phyloP scores from a whole-genome alignment of 2,888 invertebrate species.

The Sesia apiformis region DNA sequence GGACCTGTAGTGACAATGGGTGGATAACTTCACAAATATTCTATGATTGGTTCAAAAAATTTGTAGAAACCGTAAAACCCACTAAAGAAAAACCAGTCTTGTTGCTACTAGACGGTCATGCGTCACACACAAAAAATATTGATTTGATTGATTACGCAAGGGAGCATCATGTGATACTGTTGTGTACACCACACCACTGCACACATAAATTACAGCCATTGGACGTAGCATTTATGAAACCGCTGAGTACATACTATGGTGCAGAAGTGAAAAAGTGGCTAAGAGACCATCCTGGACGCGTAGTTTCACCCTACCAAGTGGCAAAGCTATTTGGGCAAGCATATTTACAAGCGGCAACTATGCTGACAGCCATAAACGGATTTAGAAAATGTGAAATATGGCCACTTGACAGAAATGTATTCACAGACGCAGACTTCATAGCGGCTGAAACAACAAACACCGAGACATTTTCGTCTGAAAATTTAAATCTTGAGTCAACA shows the following conservation, averaged over 20 bases:
- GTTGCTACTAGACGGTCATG: constrained; percentile 20
- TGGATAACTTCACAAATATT: not conserved
- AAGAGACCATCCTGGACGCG: constrained; percentile 8
- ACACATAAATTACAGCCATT: not conserved
- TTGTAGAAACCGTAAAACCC: constrained; percentile 1
- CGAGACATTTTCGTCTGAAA: too few species aligned
- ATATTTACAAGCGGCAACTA: constrained; percentile 17
- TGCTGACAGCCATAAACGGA: constrained; percentile 6
- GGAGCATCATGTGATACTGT: not conserved
- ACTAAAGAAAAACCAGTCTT: constrained; percentile 12
- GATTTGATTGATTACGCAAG: constrained; percentile 6
- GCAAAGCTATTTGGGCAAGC: constrained; percentile 19
- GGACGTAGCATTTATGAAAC: constrained; percentile 16
- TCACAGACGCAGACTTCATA: not conserved
- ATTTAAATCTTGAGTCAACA: too few species aligned
- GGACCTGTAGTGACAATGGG: constrained; percentile 17
- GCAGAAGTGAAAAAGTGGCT: constrained; percentile 14
- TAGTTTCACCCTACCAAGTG: constrained; percentile 14
- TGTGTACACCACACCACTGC: not conserved
- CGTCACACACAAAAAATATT: constrained; percentile 20
- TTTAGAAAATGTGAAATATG: constrained; percentile 4
- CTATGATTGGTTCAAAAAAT: constrained; percentile 6
- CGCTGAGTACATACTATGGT: constrained; percentile 11
- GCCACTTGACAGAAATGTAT: constrained; percentile 2
- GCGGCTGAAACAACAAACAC: not conserved